Percentiles rank a stretch among this genome's conserved stretches.
These are phyloP conservation scores for Neuroscelio doddi DNA, from an alignment of 2,888 invertebrate species.

Conservation along the genomic window DNA sequence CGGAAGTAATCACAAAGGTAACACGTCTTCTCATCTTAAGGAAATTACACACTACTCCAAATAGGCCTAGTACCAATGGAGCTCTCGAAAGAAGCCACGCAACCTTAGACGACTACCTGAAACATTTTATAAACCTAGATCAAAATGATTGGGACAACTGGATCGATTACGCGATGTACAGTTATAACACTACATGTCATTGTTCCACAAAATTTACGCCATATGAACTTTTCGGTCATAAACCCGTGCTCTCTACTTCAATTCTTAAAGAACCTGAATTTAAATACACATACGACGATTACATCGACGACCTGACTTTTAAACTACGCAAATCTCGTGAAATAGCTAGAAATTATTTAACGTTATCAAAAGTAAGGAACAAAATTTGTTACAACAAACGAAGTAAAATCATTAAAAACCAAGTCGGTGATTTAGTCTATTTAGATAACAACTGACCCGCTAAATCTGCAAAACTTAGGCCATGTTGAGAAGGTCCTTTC, in stretches of 20 bases:
- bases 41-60: slow-evolving; percentile 9
- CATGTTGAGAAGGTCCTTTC: slow-evolving; percentile 13
- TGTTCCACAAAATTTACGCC: slow-evolving; percentile 47
- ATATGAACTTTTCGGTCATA: slow-evolving; percentile 53
- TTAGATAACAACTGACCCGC: no score
- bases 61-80: slow-evolving; percentile 23
- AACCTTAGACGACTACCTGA: background rate
- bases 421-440: slow-evolving; percentile 40
- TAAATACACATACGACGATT: slow-evolving; percentile 54
- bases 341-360: no score
- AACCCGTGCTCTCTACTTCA: slow-evolving; percentile 29
- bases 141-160: background rate
- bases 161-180: background rate
- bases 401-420: slow-evolving; percentile 25
- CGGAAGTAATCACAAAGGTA: background rate
- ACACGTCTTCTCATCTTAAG: background rate
- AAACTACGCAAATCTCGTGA: no score
- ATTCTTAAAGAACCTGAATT: slow-evolving; percentile 53
- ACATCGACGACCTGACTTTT: slow-evolving; percentile 42
- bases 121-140: background rate
- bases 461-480: no score
- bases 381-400: slow-evolving; percentile 48
- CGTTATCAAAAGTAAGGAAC: slow-evolving; percentile 46
- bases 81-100: slow-evolving; percentile 10
- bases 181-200: background rate